Percentiles rank a stretch among this genome's conserved stretches.
phyloP scores from a whole-genome alignment of 2,888 invertebrate species.

The Mongoloraphidia duomilia region DNA sequence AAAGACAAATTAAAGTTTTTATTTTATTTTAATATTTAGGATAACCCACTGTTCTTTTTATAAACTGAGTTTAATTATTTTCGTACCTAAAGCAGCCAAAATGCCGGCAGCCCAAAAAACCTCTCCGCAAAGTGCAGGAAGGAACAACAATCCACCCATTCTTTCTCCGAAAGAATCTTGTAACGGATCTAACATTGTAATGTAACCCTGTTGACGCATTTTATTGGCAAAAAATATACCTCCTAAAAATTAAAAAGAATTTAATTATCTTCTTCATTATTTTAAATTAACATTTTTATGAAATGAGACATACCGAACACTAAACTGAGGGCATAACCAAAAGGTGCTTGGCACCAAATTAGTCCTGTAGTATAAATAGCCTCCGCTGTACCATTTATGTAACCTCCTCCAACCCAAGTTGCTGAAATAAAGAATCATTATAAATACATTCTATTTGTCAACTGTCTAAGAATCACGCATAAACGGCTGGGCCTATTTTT shows the following conservation, averaged over 20 bases:
- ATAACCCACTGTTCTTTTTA: background rate
- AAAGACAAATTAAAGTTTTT: too few relatives aligned
- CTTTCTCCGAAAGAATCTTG: constrained; percentile 93
- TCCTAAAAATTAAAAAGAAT: constrained; percentile 38
- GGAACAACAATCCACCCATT: constrained; percentile 91
- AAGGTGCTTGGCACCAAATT: constrained; percentile 98
- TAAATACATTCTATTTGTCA: background rate
- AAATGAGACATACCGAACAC: constrained; percentile 61
- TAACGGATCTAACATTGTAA: constrained; percentile 97
- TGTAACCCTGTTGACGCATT: constrained; percentile 94
- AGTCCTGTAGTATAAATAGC: constrained; percentile 85
- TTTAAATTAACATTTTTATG: too few relatives aligned
- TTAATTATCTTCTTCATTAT: too few relatives aligned
- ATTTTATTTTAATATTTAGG: too few relatives aligned
- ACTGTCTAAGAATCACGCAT: too few relatives aligned
- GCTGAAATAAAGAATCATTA: constrained; percentile 40
- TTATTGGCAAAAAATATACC: constrained; percentile 96
- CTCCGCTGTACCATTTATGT: constrained; percentile 98
- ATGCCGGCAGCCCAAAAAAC: constrained; percentile 99
- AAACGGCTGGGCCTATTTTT: too few relatives aligned
- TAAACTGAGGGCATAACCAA: constrained; percentile 92
- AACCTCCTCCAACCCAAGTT: constrained; percentile 99
- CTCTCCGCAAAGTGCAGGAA: constrained; percentile 94
- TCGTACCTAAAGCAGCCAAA: constrained; percentile 76
- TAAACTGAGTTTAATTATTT: background rate